Evolutionary conservation across 2,797 vertebrate species (phyloP).

Genomic region (Nannoperca obscura): DNA sequence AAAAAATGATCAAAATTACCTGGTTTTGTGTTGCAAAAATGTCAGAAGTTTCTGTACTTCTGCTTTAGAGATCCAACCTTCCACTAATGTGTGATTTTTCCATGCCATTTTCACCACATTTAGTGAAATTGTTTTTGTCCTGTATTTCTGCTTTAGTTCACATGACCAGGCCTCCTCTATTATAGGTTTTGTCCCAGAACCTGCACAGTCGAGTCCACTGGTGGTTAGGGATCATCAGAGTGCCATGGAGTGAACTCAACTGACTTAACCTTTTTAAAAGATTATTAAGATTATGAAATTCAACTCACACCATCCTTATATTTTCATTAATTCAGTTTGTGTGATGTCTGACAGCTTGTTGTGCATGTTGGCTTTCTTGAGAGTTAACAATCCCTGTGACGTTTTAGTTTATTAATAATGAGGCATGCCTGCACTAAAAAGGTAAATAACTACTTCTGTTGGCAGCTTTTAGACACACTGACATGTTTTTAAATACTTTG

Average conservation of each 20-base stretch:
- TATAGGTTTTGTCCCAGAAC: background rate
- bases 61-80: constrained; percentile 40
- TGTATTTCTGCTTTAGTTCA: constrained; percentile 44
- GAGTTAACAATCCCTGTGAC: constrained; percentile 4
- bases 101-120: constrained; percentile 38
- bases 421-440: constrained; percentile 7
- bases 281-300: background rate
- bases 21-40: constrained; percentile 30
- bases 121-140: constrained; percentile 46
- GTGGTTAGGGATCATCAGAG: too few relatives aligned
- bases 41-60: constrained; percentile 61
- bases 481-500: constrained; percentile 16
- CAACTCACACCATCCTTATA: background rate
- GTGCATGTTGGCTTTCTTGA: constrained; percentile 2
- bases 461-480: constrained; percentile 7
- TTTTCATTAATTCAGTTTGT: background rate
- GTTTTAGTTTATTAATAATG: constrained; percentile 39
- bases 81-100: constrained; percentile 28
- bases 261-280: background rate
- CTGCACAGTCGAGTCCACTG: background rate
- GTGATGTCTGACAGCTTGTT: background rate
- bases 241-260: background rate
- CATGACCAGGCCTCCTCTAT: constrained; percentile 32
- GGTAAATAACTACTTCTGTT: constrained; percentile 20
- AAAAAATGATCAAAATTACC: background rate